phyloP scores from a whole-genome alignment of 2,888 invertebrate species.

The Isotomurus palustris region DNA sequence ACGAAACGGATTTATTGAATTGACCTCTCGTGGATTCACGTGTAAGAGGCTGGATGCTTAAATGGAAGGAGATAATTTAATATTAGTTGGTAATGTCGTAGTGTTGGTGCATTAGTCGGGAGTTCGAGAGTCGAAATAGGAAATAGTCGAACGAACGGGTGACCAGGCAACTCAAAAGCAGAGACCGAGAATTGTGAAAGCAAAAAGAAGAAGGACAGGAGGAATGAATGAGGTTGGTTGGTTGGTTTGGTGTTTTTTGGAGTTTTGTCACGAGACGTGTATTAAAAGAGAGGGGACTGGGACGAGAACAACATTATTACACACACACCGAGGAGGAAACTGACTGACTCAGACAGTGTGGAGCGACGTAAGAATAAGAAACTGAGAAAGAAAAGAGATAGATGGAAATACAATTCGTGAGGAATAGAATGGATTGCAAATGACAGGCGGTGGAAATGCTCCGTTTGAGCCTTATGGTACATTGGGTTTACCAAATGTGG shows the following conservation, averaged over 20 bases:
- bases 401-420: constrained; percentile 46
- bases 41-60: too few relatives aligned
- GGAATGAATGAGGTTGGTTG: too few relatives aligned
- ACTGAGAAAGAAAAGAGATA: constrained; percentile 27
- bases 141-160: too few relatives aligned
- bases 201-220: too few relatives aligned
- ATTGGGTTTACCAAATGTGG: constrained; percentile 40
- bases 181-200: too few relatives aligned
- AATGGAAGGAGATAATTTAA: too few relatives aligned
- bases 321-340: not conserved
- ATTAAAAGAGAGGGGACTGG: not conserved
- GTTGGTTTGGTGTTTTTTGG: constrained; percentile 1
- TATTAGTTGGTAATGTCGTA: too few relatives aligned
- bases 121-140: too few relatives aligned
- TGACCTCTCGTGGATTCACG: too few relatives aligned
- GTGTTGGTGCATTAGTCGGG: too few relatives aligned
- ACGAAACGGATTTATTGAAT: too few relatives aligned
- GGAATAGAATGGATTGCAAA: constrained; percentile 46
- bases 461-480: constrained; percentile 44
- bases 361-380: constrained; percentile 2
- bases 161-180: too few relatives aligned
- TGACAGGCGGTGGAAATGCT: constrained; percentile 46
- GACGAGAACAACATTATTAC: not conserved
- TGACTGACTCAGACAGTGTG: not conserved
- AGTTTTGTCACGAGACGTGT: constrained; percentile 11